phyloP scores from a whole-genome alignment of 2,113 vertebrate genomes.

The Pelecanus crispus region DNA sequence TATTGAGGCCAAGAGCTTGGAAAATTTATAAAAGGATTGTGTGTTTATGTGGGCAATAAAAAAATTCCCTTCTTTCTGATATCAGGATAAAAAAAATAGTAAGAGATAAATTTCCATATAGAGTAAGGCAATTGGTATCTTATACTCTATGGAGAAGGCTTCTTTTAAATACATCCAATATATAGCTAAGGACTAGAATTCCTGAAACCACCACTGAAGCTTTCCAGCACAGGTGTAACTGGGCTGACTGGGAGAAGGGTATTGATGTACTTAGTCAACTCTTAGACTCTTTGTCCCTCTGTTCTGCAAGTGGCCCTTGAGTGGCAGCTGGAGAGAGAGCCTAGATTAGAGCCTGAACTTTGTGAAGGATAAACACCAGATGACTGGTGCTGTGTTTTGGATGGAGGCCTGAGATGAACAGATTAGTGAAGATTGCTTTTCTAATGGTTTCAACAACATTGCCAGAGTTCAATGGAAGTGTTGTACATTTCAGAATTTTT shows the following conservation, averaged over 20 bases:
- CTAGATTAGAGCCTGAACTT: neutral
- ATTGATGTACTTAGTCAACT: neutral
- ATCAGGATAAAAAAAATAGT: neutral
- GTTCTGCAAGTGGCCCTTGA: neutral
- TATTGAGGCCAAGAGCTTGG: neutral
- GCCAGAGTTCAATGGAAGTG: neutral
- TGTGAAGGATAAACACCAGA: neutral
- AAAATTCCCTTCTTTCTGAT: neutral
- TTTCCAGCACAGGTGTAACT: neutral
- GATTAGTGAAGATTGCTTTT: neutral
- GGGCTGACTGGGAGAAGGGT: neutral
- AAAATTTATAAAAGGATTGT: neutral
- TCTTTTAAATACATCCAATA: neutral
- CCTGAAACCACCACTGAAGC: neutral
- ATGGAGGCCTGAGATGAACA: neutral
- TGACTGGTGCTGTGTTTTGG: neutral
- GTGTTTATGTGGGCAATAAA: neutral
- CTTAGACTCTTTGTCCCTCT: neutral
- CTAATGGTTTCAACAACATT: neutral
- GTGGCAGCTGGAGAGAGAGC: neutral
- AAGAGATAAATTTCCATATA: neutral
- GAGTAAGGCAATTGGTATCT: neutral
- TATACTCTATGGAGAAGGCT: neutral
- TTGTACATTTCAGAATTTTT: neutral
- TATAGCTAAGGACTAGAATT: neutral